Percentiles rank a stretch among this genome's conserved stretches.
Conservation (phyloP, 2,113 vertebrate genomes). For the Gnathonemus longibarbis region DNA sequence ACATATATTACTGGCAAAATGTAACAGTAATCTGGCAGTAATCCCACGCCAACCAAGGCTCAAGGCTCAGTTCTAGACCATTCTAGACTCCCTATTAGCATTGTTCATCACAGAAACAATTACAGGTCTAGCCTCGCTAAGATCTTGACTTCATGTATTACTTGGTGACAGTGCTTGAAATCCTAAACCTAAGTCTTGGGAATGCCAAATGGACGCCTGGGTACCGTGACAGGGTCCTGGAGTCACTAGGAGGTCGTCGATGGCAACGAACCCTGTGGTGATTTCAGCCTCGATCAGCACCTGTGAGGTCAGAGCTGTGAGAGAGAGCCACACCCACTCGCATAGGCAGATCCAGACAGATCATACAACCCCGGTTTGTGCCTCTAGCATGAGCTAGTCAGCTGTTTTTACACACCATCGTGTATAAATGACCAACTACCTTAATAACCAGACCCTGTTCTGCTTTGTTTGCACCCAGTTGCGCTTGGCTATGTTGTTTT, state of each 20-base stretch:
- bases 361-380: background rate
- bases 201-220: too few species aligned
- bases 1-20: background rate
- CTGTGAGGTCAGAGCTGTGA: slow-evolving; percentile 31
- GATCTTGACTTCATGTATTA: background rate
- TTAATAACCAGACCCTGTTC: background rate
- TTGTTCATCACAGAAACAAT: background rate
- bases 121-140: background rate
- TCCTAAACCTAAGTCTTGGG: background rate
- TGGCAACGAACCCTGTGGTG: slow-evolving; percentile 47
- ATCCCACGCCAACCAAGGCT: background rate
- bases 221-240: slow-evolving; percentile 54
- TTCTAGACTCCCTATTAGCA: background rate
- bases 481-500: background rate
- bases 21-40: background rate
- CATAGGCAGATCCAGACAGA: background rate
- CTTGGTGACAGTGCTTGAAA: background rate
- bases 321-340: background rate
- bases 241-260: slow-evolving; percentile 58
- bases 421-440: background rate
- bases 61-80: background rate
- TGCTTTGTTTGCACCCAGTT: background rate
- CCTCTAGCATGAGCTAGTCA: background rate
- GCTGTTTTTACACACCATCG: background rate
- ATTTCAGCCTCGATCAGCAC: slow-evolving; percentile 53